These are phyloP conservation scores for Eulemur macaco DNA, from an alignment of 2,113 vertebrate genomes.

Conservation along the genomic window DNA sequence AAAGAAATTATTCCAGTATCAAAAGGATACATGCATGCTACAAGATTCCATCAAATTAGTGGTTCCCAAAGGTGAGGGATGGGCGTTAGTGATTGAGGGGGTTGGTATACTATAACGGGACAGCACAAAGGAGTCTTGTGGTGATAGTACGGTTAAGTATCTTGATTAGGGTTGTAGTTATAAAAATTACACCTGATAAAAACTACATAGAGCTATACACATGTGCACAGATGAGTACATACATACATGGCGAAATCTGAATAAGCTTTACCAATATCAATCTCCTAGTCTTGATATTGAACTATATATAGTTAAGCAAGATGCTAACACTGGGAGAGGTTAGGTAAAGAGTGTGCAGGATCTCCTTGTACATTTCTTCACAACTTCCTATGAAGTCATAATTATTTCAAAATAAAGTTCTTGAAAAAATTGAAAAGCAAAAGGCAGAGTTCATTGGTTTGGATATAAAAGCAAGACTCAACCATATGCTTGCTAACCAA, in stretches of 20 bases:
- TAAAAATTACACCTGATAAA: not conserved
- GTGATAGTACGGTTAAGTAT: not conserved
- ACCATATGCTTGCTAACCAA: not conserved
- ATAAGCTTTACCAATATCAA: not conserved
- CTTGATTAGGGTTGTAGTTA: not conserved
- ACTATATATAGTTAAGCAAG: not conserved
- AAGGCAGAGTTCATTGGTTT: constrained; percentile 1
- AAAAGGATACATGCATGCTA: not conserved
- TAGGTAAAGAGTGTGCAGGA: not conserved
- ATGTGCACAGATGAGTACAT: not conserved
- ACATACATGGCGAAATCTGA: not conserved
- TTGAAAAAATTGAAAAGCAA: not conserved
- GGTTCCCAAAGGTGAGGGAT: not conserved
- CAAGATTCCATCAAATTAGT: not conserved
- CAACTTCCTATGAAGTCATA: not conserved
- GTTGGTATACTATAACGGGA: not conserved
- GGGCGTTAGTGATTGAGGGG: not conserved
- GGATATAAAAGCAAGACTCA: not conserved
- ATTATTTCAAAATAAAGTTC: constrained; percentile 14
- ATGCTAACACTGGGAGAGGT: not conserved
- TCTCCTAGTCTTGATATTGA: not conserved
- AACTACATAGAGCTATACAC: not conserved
- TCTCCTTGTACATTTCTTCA: not conserved
- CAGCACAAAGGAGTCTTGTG: not conserved
- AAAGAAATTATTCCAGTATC: not conserved